These are phyloP conservation scores for Chesias legatella DNA, from an alignment of 2,888 invertebrate species.

Conservation along the genomic window DNA sequence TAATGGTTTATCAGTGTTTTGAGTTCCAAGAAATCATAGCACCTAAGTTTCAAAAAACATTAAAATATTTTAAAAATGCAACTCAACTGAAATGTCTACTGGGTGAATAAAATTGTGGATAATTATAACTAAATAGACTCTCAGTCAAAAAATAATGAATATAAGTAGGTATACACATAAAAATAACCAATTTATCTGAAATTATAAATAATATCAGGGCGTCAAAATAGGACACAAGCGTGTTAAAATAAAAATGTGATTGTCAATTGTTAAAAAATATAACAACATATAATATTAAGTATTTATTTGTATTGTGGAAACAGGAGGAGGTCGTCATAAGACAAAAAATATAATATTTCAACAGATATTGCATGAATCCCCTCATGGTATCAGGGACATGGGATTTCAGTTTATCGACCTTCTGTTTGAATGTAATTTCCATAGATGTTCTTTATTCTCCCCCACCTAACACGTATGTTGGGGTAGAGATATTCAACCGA, in stretches of 20 bases:
- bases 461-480: no score
- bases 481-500: no score
- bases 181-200: slow-evolving; percentile 36
- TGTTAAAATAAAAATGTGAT: slow-evolving; percentile 36
- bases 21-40: slow-evolving; percentile 4
- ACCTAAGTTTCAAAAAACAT: slow-evolving; percentile 6
- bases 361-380: slow-evolving; percentile 51
- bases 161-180: slow-evolving; percentile 27
- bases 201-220: slow-evolving; percentile 60
- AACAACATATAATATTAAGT: slow-evolving; percentile 41
- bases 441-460: slow-evolving; percentile 24
- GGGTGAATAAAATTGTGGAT: slow-evolving; percentile 4
- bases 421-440: slow-evolving; percentile 57
- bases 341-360: slow-evolving; percentile 45
- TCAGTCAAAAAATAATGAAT: slow-evolving; percentile 26
- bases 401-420: slow-evolving; percentile 24
- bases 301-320: slow-evolving; percentile 59
- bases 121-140: slow-evolving; percentile 19
- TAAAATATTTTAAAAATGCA: slow-evolving; percentile 4
- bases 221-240: slow-evolving; percentile 59
- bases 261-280: slow-evolving; percentile 33
- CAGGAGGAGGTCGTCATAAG: slow-evolving; percentile 73
- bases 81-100: slow-evolving; percentile 5
- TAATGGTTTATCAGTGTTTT: slow-evolving; percentile 5
- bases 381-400: slow-evolving; percentile 60